Evolutionary conservation across 2,888 invertebrate species (phyloP).

Genomic region (Lacanobia wlatinum): DNA sequence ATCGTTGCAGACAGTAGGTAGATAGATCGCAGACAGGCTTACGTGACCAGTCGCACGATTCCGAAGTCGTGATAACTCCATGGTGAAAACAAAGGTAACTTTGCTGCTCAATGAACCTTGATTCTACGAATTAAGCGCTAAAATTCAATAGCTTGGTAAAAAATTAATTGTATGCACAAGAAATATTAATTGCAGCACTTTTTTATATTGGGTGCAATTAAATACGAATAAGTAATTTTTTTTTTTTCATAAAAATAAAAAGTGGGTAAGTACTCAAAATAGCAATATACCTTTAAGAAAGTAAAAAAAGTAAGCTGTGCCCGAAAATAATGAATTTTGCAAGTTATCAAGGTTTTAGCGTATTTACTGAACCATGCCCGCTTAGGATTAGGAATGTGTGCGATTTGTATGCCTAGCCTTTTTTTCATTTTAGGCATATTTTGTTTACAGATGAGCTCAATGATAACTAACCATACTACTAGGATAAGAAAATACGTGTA

Average conservation of each 20-base stretch:
- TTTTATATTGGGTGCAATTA: too few relatives aligned
- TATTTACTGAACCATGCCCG: constrained; percentile 14
- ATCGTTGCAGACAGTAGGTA: constrained; percentile 34
- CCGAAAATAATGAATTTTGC: background rate
- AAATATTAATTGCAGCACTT: background rate
- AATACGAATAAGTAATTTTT: too few relatives aligned
- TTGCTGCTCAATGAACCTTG: constrained; percentile 56
- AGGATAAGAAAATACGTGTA: too few relatives aligned
- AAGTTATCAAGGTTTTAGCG: constrained; percentile 14
- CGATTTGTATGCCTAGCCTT: background rate
- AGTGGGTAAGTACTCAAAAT: too few relatives aligned
- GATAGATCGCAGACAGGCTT: constrained; percentile 50
- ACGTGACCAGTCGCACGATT: constrained; percentile 67
- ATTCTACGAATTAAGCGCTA: constrained; percentile 40
- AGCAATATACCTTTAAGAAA: background rate
- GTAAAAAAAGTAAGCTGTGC: background rate
- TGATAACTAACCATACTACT: too few relatives aligned
- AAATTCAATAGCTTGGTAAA: constrained; percentile 10
- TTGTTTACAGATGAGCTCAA: background rate
- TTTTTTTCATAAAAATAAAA: too few relatives aligned
- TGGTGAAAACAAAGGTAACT: constrained; percentile 43
- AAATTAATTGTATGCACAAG: constrained; percentile 12
- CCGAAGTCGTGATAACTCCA: constrained; percentile 46
- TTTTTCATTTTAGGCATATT: background rate
- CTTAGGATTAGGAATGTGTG: background rate